Evolutionary conservation across 2,797 vertebrate species (phyloP).

Genomic region (Synanceia verrucosa): DNA sequence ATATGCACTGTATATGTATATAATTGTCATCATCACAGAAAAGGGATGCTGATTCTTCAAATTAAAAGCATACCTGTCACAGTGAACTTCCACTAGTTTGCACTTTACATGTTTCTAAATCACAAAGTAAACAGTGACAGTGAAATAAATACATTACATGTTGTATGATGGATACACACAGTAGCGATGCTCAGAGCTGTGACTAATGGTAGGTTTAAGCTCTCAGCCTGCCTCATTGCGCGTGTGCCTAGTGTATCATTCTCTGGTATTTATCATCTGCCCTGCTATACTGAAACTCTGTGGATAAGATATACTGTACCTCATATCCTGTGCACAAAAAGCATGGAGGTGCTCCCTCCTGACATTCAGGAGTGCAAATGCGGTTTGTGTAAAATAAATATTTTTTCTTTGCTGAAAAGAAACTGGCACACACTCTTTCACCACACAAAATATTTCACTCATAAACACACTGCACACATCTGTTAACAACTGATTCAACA

Average conservation of each 20-base stretch:
- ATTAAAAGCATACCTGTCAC: constrained; percentile 95
- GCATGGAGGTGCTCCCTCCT: constrained; percentile 56
- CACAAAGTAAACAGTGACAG: constrained; percentile 74
- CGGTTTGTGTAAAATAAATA: constrained; percentile 62
- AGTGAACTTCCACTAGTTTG: constrained; percentile 88
- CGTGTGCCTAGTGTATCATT: constrained; percentile 27
- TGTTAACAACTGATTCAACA: constrained; percentile 27
- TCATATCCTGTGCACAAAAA: constrained; percentile 59
- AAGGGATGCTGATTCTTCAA: constrained; percentile 93
- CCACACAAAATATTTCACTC: constrained; percentile 29
- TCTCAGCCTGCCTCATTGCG: constrained; percentile 37
- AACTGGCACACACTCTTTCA: constrained; percentile 27
- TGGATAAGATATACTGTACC: constrained; percentile 39
- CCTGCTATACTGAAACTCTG: constrained; percentile 27
- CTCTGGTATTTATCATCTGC: constrained; percentile 17
- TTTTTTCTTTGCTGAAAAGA: constrained; percentile 53
- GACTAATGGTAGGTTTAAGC: constrained; percentile 56
- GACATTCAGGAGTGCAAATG: constrained; percentile 72
- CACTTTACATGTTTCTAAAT: constrained; percentile 78
- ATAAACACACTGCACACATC: constrained; percentile 23
- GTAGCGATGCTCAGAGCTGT: constrained; percentile 65
- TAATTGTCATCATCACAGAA: constrained; percentile 96
- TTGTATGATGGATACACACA: constrained; percentile 71
- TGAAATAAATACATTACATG: constrained; percentile 74
- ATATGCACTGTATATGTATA: constrained; percentile 85